A percentile compares a stretch with the other conserved stretches of the same genome.
Conservation (phyloP, 1,140 invertebrate genomes). For the Andrena cerasifolii region DNA sequence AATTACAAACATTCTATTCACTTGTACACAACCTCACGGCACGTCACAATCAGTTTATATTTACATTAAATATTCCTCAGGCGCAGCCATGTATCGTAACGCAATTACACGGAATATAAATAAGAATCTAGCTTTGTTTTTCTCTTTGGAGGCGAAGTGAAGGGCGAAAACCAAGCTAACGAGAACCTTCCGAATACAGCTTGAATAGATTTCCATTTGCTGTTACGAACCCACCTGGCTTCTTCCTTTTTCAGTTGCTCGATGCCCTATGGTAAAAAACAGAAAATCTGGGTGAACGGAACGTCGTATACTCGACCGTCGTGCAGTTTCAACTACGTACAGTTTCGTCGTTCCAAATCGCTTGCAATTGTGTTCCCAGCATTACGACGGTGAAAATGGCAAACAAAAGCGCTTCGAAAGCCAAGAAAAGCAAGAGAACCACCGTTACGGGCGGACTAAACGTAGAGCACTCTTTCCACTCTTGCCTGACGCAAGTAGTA, state of each 20-base stretch:
- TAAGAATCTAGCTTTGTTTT: constrained; percentile 89
- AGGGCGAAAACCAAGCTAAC: constrained; percentile 96
- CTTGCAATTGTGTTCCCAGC: constrained; percentile 98
- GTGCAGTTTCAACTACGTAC: constrained; percentile 82
- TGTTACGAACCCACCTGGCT: constrained; percentile 94
- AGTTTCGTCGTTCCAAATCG: constrained; percentile 99
- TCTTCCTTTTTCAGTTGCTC: constrained; percentile 97
- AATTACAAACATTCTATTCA: constrained; percentile 60
- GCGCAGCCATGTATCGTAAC: constrained; percentile 39
- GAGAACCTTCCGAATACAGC: constrained; percentile 97
- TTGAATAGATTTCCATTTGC: constrained; percentile 96
- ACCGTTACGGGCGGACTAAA: constrained; percentile 98
- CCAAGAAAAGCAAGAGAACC: constrained; percentile 96
- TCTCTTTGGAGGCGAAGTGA: constrained; percentile 89
- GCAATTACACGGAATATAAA: constrained; percentile 88
- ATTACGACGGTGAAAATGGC: constrained; percentile 99
- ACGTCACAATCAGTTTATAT: constrained; percentile 37
- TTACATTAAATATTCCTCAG: constrained; percentile 59
- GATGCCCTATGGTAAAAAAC: constrained; percentile 88
- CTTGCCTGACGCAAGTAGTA: constrained; percentile 94
- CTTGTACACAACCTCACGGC: constrained; percentile 44
- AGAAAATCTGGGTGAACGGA: constrained; percentile 9
- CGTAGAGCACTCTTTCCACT: constrained; percentile 97
- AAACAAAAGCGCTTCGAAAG: constrained; percentile 98
- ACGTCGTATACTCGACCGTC: neutral